Evolutionary conservation across 2,888 invertebrate species (phyloP).

Genomic region (Lamproptera curius): DNA sequence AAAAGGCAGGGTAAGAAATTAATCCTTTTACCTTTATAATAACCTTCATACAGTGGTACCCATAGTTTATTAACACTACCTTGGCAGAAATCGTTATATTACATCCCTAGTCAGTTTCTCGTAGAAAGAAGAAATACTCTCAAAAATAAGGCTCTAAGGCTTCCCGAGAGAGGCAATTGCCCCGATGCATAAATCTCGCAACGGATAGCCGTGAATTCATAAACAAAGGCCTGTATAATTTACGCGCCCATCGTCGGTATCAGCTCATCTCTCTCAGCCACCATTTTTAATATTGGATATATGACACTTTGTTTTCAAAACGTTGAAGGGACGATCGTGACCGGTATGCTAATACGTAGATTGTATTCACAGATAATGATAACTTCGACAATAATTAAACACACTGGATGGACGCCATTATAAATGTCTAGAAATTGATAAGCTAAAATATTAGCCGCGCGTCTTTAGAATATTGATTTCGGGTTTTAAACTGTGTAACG

Average conservation of each 20-base stretch:
- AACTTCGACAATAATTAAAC: not conserved
- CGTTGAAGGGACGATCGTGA: slow-evolving; percentile 8
- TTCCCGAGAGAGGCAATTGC: slow-evolving; percentile 33
- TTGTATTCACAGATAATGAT: not conserved
- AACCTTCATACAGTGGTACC: too few relatives aligned
- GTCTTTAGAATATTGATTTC: not conserved
- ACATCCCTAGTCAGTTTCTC: too few relatives aligned
- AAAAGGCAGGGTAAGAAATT: too few relatives aligned
- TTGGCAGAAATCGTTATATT: too few relatives aligned
- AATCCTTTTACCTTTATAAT: too few relatives aligned
- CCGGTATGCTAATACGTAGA: slow-evolving; percentile 16
- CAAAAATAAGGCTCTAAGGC: too few relatives aligned
- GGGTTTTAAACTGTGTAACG: not conserved
- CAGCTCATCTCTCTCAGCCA: slow-evolving; percentile 39
- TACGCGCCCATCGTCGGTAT: slow-evolving; percentile 33
- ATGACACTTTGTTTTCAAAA: slow-evolving; percentile 20
- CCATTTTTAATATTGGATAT: slow-evolving; percentile 40
- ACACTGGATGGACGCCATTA: not conserved
- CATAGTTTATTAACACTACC: too few relatives aligned
- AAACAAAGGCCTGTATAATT: slow-evolving; percentile 38
- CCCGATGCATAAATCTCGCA: slow-evolving; percentile 48
- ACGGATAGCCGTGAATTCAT: slow-evolving; percentile 44
- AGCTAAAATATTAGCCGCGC: not conserved
- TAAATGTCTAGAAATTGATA: slow-evolving; percentile 1
- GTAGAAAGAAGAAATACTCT: too few relatives aligned